Evolutionary conservation across 2,797 vertebrate species (phyloP), one percentile per base, ranked within the genome.

Genomic region (Brachyrhaphis roseni): DNA sequence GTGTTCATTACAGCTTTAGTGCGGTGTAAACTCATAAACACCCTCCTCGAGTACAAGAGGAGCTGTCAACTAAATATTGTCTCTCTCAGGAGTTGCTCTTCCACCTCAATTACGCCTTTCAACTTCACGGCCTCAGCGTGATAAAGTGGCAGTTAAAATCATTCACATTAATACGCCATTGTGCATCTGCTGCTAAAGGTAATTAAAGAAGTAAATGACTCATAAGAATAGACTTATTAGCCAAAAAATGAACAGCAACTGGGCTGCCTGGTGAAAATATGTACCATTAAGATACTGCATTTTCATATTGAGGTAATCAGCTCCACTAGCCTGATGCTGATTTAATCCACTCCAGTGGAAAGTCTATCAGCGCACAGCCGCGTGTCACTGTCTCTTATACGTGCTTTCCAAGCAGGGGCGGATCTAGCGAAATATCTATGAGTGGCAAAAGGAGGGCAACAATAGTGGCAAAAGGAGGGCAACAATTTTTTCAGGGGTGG

Each of bases 131-230:
- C 96, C 97, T 97, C 95, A 95, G 96, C 97, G 95, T 98, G 98
- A 99, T 97, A 97, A 98, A 99, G 98, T 97, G 97, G 97, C 98
- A 97, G 97, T 99, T 98, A 99, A 99, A 99, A 97, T 97, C 98
- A 97, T 97, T 97, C 98, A 96, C 98, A 98, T 99, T 99, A 99
- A 99, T 99, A 98, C 98, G 97, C 97, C 97, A 98, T 98, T 98
- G 97, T 98, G 98, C 98, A 98, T 99, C 97, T 98, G 97, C 97
- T 98, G 98, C 98, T 98, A 97, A 98, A 98, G 98, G 98, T 99
- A 99, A 99, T 99, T 99, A 99, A 99, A 99, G 98, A 99, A 98
- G 98, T 99, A 99, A 99, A 99, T 99, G 98, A 99, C 98, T 99
- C 98, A 99, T 99, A 99, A 99, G 98, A 99, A 98, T 97, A 98